Evolutionary conservation across 2,113 vertebrate species (phyloP).

Genomic region (Grammomys dolichurus): DNA sequence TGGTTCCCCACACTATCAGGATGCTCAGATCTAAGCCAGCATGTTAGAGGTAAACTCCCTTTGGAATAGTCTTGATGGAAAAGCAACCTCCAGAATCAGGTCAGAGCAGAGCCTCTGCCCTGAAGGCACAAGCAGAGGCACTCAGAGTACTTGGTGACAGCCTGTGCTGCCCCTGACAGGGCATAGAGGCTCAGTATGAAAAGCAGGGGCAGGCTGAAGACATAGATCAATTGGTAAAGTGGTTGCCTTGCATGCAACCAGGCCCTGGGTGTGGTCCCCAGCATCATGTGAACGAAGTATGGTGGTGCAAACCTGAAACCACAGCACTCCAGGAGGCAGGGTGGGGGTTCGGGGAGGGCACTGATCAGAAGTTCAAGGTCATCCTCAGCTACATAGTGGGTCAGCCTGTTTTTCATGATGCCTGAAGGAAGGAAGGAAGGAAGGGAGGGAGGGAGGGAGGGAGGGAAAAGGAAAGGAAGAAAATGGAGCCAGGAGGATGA

Average conservation of each 20-base stretch:
- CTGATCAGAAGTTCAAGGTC: background rate
- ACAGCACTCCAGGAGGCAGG: background rate
- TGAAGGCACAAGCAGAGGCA: background rate
- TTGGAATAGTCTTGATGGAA: background rate
- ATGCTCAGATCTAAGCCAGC: background rate
- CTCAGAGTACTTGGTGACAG: background rate
- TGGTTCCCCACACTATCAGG: background rate
- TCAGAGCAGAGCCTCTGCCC: background rate
- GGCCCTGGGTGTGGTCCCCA: background rate
- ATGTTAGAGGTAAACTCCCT: background rate
- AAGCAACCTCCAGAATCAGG: background rate
- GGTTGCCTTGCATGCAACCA: background rate
- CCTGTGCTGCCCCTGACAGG: background rate
- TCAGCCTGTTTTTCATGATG: background rate
- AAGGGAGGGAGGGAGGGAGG: accelerated
- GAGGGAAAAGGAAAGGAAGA: accelerated
- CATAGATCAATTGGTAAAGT: background rate
- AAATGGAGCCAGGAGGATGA: background rate
- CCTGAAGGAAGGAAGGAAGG: too few species aligned
- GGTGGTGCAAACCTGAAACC: background rate
- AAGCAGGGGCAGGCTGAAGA: background rate
- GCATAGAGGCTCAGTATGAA: background rate
- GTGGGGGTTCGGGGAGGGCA: too few species aligned
- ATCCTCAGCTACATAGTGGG: background rate
- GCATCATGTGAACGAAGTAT: background rate